Percentiles rank a stretch among this genome's conserved stretches.
phyloP scores from a whole-genome alignment of 2,113 vertebrate genomes.

The Ariopsis seemanni region DNA sequence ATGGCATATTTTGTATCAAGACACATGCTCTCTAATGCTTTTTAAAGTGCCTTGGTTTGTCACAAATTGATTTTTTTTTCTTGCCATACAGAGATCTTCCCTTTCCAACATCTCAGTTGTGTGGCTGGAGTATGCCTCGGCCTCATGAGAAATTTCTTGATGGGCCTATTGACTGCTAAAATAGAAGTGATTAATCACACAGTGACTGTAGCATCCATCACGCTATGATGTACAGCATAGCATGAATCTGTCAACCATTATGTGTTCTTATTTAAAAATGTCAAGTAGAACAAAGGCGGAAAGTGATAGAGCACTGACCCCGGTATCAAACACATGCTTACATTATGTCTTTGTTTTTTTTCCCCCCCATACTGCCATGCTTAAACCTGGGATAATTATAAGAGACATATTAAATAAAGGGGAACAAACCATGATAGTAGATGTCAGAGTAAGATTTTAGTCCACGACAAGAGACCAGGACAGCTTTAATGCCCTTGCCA shows the following conservation, averaged over 20 bases:
- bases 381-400: background rate
- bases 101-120: conserved; percentile 9
- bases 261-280: background rate
- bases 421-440: background rate
- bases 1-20: conserved; percentile 38
- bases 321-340: background rate
- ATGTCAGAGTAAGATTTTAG: background rate
- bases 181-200: conserved; percentile 45
- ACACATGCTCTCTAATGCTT: conserved; percentile 45
- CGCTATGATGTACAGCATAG: conserved; percentile 10
- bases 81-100: conserved; percentile 26
- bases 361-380: background rate
- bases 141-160: conserved; percentile 28
- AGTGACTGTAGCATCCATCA: conserved; percentile 30
- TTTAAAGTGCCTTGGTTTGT: conserved; percentile 34
- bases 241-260: background rate
- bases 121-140: background rate
- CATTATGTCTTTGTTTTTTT: background rate
- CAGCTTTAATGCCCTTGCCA: background rate
- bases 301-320: background rate
- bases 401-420: background rate
- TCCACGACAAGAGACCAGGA: background rate
- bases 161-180: conserved; percentile 42
- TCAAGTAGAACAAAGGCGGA: background rate
- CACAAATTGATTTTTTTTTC: conserved; percentile 36